phyloP scores from a whole-genome alignment of 2,888 invertebrate genomes.

The Lithosia quadra region DNA sequence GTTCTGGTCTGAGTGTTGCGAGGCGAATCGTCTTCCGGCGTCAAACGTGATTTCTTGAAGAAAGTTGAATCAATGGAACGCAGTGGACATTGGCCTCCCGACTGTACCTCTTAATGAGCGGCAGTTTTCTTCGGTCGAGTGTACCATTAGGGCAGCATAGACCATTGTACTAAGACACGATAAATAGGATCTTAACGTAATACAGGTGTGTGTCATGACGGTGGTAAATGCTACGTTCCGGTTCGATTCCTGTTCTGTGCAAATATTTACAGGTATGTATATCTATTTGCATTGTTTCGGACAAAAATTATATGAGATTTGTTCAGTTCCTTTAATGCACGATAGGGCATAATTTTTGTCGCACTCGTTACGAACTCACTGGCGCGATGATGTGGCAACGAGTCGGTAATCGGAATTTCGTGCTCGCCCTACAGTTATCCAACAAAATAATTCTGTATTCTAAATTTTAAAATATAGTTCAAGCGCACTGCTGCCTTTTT shows the following conservation, averaged over 20 bases:
- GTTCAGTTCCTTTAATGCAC: no score
- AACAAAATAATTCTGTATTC: not conserved
- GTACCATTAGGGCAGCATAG: not conserved
- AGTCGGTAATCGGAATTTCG: no score
- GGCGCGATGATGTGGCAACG: no score
- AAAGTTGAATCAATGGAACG: constrained; percentile 83
- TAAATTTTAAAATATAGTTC: constrained; percentile 34
- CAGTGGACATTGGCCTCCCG: constrained; percentile 82
- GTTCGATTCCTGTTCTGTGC: not conserved
- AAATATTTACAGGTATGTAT: not conserved
- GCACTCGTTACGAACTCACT: no score
- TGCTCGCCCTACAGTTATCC: no score
- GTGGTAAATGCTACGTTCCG: constrained; percentile 5
- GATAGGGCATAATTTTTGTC: no score
- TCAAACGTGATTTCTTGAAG: constrained; percentile 85
- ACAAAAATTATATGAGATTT: no score
- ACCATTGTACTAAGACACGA: no score
- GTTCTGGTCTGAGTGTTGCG: constrained; percentile 80
- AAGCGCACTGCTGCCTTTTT: constrained; percentile 65
- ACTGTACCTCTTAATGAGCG: constrained; percentile 60
- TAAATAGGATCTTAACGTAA: not conserved
- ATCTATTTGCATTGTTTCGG: not conserved
- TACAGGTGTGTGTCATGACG: not conserved
- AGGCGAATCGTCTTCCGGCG: constrained; percentile 85
- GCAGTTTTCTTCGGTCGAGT: not conserved